phyloP scores from a whole-genome alignment of 2,113 vertebrate genomes.

The Orycteropus afer region DNA sequence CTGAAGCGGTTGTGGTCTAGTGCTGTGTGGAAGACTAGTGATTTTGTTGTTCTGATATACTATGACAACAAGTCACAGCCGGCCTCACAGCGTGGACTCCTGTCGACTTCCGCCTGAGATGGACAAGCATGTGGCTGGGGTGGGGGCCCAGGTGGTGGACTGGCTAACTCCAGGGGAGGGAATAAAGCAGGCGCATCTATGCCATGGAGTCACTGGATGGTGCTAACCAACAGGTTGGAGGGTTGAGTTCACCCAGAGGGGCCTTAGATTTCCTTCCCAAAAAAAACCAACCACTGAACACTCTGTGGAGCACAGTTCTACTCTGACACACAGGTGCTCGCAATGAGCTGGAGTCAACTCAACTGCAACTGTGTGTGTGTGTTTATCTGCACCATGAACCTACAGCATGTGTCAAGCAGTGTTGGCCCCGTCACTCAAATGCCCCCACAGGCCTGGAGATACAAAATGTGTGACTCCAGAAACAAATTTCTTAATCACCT shows the following conservation, averaged over 20 bases:
- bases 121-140: background rate
- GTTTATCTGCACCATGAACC: background rate
- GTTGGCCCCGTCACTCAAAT: background rate
- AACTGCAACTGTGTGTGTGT: background rate
- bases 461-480: background rate
- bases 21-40: conserved; percentile 94
- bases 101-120: background rate
- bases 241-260: background rate
- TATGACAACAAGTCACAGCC: conserved; percentile 93
- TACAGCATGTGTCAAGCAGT: rapidly evolving
- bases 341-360: background rate
- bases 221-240: background rate
- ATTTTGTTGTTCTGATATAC: conserved; percentile 92
- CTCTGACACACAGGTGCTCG: background rate
- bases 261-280: background rate
- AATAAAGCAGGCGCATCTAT: background rate
- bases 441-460: background rate
- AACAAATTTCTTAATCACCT: background rate
- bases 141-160: no score
- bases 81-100: conserved; percentile 85
- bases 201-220: no score
- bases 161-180: background rate
- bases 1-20: conserved; percentile 68
- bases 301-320: background rate
- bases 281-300: background rate